phyloP scores from a whole-genome alignment of 2,797 vertebrate genomes.

The Schizopygopsis malacanthus region DNA sequence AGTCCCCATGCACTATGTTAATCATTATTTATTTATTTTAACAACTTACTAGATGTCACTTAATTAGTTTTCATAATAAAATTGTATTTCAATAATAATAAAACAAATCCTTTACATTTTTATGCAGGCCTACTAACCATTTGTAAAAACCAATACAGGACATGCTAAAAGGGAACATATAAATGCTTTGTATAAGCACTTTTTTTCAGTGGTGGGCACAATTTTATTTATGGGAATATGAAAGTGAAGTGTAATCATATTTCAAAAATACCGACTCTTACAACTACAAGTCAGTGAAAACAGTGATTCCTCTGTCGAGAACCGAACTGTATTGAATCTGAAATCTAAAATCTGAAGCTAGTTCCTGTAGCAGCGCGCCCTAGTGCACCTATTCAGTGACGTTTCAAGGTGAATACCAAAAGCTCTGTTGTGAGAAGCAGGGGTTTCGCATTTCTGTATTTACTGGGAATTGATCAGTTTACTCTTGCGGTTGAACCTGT shows the following conservation, averaged over 20 bases:
- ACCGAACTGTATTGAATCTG: neutral
- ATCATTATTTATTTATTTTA: neutral
- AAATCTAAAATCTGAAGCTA: neutral
- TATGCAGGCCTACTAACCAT: neutral
- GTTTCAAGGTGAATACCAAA: conserved; percentile 33
- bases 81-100: neutral
- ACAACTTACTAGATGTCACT: neutral
- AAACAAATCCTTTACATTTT: neutral
- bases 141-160: neutral
- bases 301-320: neutral
- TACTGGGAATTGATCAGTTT: neutral
- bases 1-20: neutral
- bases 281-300: neutral
- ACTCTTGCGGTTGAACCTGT: neutral
- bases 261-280: neutral
- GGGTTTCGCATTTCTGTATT: neutral
- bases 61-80: neutral
- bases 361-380: neutral
- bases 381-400: conserved; percentile 20
- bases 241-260: conserved; percentile 24
- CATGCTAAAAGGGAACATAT: neutral
- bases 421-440: neutral
- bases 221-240: neutral
- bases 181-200: conserved; percentile 20
- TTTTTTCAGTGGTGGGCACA: neutral